Evolutionary conservation across 30 jellyfish, hydroid and myxozoan species (phyloP), one percentile per base, ranked within the genome.

Genomic region (Hydractinia symbiolongicarpus): DNA sequence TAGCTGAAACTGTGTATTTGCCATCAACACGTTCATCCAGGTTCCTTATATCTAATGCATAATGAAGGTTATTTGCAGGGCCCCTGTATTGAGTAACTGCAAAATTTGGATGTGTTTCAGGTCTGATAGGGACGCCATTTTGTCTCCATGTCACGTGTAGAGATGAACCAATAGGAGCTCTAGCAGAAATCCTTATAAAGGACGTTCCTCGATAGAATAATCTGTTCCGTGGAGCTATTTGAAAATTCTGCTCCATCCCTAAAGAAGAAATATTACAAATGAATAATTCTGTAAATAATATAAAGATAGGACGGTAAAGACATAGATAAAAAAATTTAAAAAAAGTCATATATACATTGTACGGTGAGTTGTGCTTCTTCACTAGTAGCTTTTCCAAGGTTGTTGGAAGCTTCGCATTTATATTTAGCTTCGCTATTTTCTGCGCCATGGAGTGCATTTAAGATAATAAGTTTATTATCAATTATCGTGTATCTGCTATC

Each of bases 221-320:
- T 16, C 73, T 62, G 74, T 40, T 62, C 9, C 4, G 49, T 5
- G 87, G 87, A n/a, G n/a, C 50, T 67, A 8, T 53, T 44, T 30
- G 54, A 44, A 79, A 79, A n/a, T 50, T 53, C 51, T 79, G 55
- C 2, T 53, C 87, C 51, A 79, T 62, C 87, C 87, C 87, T 79
- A 56, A 50, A 79, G 50, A 30, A 44, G 5, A 78, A 55, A 56
- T 4, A 58, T 11, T 13, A 58, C 19, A 11, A 11, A 11, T 58
- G 69, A 58, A 58, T 58, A 58, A 58, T 16, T 58, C 69, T 58
- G 19, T 11, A 58, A 3, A 58, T 16, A 58, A 13, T 6, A 55
- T 1, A 52, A 55, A 50, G 52, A 15, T 6, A 15, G 55, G 52
- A 14, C 20, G 55, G 4, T 0, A 50, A 76, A 76, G 14, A 7